Conservation (phyloP, 2,888 invertebrate genomes). For the Drosophila borealis region DNA sequence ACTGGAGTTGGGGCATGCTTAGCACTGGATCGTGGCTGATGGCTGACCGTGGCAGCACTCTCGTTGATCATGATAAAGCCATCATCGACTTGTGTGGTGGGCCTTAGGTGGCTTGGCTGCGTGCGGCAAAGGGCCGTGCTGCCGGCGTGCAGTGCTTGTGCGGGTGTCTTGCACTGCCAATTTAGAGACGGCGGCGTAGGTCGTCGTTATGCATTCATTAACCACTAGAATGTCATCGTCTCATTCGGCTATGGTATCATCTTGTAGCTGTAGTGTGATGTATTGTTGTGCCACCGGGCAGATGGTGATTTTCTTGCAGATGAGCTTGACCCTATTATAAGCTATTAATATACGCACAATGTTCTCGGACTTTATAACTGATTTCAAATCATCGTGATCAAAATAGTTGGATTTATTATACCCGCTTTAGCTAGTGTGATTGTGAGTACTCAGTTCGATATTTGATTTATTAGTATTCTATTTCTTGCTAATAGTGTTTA, state of each 20-base stretch:
- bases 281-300: not conserved
- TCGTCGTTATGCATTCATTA: not conserved
- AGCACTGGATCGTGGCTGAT: slow-evolving; percentile 9
- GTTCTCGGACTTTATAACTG: slow-evolving; percentile 10
- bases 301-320: not conserved
- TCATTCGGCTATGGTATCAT: not conserved
- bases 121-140: not conserved
- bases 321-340: not conserved
- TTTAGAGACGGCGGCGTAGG: slow-evolving; percentile 1
- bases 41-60: slow-evolving; percentile 4
- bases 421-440: too few relatives aligned
- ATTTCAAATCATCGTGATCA: too few relatives aligned
- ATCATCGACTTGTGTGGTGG: too few relatives aligned
- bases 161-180: slow-evolving; percentile 3
- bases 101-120: not conserved
- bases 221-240: too few relatives aligned
- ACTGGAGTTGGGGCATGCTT: slow-evolving; percentile 9
- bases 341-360: slow-evolving; percentile 1
- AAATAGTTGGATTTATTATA: too few relatives aligned
- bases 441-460: too few relatives aligned
- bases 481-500: too few relatives aligned
- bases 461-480: too few relatives aligned
- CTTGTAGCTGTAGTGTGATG: not conserved
- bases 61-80: slow-evolving; percentile 15
- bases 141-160: slow-evolving; percentile 14